Conservation (phyloP, 1,140 invertebrate genomes). For the Rhyacophila brunnea region DNA sequence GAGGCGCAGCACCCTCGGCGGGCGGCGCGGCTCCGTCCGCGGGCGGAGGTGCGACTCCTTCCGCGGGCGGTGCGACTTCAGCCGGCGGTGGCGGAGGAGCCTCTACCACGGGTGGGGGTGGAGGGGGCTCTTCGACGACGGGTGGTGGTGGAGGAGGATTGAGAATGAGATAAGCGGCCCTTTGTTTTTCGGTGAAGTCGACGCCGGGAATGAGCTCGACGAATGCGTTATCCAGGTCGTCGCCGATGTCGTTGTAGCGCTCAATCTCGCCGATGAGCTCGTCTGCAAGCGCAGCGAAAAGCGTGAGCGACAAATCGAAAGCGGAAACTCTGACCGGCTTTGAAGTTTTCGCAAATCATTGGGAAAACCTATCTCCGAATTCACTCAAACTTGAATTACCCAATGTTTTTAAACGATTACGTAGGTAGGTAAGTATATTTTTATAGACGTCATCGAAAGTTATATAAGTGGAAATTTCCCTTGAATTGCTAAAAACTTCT, state of each 20-base stretch:
- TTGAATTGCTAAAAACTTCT: too few species aligned
- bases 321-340: neutral
- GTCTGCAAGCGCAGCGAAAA: slow-evolving; percentile 67
- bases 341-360: neutral
- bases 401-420: too few species aligned
- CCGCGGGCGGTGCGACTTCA: slow-evolving; percentile 39
- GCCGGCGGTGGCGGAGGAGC: slow-evolving; percentile 42
- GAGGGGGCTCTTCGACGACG: slow-evolving; percentile 28
- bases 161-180: slow-evolving; percentile 31
- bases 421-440: too few species aligned
- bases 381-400: neutral
- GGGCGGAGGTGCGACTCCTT: slow-evolving; percentile 39
- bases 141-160: slow-evolving; percentile 37
- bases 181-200: slow-evolving; percentile 51
- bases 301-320: slow-evolving; percentile 9
- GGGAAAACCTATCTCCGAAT: neutral
- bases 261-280: slow-evolving; percentile 97
- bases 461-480: too few species aligned
- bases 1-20: slow-evolving; percentile 39
- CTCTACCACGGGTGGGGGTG: slow-evolving; percentile 42
- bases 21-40: slow-evolving; percentile 38
- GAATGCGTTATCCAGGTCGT: slow-evolving; percentile 97
- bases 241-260: slow-evolving; percentile 95
- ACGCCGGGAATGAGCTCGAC: slow-evolving; percentile 82
- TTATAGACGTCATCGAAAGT: neutral